Conservation (phyloP, 2,888 invertebrate genomes). For the Eulithis prunata region DNA sequence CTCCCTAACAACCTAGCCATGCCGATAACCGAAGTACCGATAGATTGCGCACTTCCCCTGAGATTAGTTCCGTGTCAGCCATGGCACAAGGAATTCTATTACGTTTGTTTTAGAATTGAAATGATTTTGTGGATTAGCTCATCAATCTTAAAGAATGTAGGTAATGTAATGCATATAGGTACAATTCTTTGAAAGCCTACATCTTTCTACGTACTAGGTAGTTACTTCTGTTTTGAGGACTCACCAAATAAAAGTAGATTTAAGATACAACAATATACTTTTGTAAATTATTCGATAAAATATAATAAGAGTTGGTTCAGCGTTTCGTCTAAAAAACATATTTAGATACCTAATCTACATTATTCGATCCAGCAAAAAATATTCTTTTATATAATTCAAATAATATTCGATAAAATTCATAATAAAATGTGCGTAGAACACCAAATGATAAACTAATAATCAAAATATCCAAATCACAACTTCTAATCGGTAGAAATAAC, state of each 20-base stretch:
- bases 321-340: neutral
- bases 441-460: too few relatives aligned
- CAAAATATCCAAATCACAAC: too few relatives aligned
- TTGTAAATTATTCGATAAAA: neutral
- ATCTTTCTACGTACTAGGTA: too few relatives aligned
- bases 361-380: neutral
- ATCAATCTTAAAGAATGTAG: slow-evolving; percentile 2
- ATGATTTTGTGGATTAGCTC: neutral
- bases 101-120: neutral
- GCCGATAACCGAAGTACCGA: slow-evolving; percentile 10
- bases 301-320: neutral
- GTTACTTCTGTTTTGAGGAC: neutral
- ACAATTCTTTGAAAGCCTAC: too few relatives aligned
- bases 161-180: too few relatives aligned
- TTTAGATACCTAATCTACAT: neutral
- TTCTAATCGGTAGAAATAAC: too few relatives aligned
- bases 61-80: slow-evolving; percentile 10
- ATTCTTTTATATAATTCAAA: neutral
- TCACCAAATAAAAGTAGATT: neutral
- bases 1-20: slow-evolving; percentile 1
- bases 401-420: too few relatives aligned
- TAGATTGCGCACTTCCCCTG: slow-evolving; percentile 14
- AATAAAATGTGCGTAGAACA: too few relatives aligned
- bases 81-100: neutral
- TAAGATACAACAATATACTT: neutral